Percentiles rank a stretch among this genome's conserved stretches.
Conservation (phyloP, 2,113 vertebrate genomes). For the Dicentrarchus labrax region DNA sequence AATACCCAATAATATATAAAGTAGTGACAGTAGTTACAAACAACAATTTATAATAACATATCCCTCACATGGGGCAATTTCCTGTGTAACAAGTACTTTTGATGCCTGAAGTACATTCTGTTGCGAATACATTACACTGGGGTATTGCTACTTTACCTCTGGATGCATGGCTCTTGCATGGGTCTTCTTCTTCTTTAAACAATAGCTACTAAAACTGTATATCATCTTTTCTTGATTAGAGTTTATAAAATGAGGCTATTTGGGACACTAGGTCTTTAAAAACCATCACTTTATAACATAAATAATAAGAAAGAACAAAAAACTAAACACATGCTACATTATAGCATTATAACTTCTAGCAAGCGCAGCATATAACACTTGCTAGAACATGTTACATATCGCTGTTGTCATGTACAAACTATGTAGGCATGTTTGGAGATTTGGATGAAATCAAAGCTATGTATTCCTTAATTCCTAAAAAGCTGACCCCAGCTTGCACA, state of each 20-base stretch:
- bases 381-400: not conserved
- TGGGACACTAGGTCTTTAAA: not conserved
- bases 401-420: not conserved
- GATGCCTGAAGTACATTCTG: no score
- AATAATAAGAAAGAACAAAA: no score
- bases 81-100: no score
- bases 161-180: no score
- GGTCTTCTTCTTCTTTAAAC: no score
- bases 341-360: no score
- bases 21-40: not conserved
- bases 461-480: not conserved
- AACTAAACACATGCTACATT: not conserved
- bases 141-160: no score
- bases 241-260: not conserved
- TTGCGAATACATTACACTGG: no score
- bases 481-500: not conserved
- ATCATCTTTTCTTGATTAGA: no score
- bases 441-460: not conserved
- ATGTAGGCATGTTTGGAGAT: not conserved
- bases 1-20: not conserved
- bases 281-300: not conserved
- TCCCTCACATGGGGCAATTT: not conserved
- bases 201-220: no score
- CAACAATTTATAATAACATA: no score
- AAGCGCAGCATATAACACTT: not conserved